Evolutionary conservation across 2,888 invertebrate species (phyloP).

Genomic region (Polietes domitor): DNA sequence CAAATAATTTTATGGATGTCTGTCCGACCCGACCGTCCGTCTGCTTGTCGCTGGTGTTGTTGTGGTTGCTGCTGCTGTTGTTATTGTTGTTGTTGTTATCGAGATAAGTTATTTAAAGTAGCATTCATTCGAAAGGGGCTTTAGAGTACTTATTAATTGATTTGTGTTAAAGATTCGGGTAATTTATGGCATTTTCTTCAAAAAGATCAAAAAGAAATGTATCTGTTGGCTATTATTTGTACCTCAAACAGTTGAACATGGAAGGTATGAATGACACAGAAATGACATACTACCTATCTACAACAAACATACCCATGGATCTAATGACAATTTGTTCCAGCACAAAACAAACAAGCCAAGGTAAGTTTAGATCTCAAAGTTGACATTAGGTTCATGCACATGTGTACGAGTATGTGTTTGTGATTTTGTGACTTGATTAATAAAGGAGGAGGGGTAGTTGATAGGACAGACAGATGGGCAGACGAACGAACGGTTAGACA

Average conservation of each 20-base stretch:
- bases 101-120: slow-evolving; percentile 62
- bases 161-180: slow-evolving; percentile 46
- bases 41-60: neutral
- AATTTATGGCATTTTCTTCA: slow-evolving; percentile 8
- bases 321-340: neutral
- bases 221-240: neutral
- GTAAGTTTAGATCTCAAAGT: no score
- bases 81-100: slow-evolving; percentile 37
- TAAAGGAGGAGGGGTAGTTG: no score
- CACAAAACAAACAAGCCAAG: neutral
- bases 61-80: slow-evolving; percentile 13
- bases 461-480: no score
- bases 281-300: no score
- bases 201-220: slow-evolving; percentile 2
- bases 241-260: neutral
- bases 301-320: no score
- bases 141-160: slow-evolving; percentile 60
- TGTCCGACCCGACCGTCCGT: neutral
- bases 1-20: neutral
- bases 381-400: no score
- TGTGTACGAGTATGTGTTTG: no score
- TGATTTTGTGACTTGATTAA: no score
- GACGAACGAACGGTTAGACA: no score
- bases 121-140: slow-evolving; percentile 42
- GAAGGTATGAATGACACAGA: neutral